phyloP scores from a whole-genome alignment of 2,113 vertebrate genomes.

The Arizona elegans region DNA sequence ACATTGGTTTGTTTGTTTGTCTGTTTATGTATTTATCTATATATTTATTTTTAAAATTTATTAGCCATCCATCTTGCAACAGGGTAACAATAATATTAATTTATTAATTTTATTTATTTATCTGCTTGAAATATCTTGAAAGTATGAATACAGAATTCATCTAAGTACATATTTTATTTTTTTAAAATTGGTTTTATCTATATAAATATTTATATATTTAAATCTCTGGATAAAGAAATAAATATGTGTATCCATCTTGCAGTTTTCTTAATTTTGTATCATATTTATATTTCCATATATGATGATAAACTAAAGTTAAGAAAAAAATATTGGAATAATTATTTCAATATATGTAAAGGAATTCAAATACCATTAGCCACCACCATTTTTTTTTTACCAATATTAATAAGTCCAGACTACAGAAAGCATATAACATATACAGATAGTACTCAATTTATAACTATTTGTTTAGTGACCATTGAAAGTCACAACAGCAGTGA shows the following conservation, averaged over 20 bases:
- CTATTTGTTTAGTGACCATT: too few species aligned
- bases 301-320: too few species aligned
- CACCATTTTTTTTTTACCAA: not conserved
- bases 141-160: not conserved
- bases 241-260: not conserved
- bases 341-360: not conserved
- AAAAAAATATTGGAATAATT: too few species aligned
- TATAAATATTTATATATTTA: not conserved
- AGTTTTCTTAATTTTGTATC: not conserved
- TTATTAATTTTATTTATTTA: not conserved
- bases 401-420: not conserved
- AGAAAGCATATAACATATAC: not conserved
- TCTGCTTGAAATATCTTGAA: not conserved
- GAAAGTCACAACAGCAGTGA: too few species aligned
- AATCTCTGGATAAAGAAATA: not conserved
- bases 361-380: too few species aligned
- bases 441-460: too few species aligned
- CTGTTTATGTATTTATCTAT: too few species aligned
- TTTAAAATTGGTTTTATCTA: not conserved
- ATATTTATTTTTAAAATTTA: too few species aligned
- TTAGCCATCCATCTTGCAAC: too few species aligned
- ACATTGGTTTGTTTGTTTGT: too few species aligned
- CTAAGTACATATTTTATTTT: not conserved
- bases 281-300: not conserved
- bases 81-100: too few species aligned